A percentile compares a stretch with the other conserved stretches of the same genome.
These are phyloP conservation scores for Anolis apletophallus DNA, from an alignment of 2,797 vertebrate genomes.

Conservation along the genomic window DNA sequence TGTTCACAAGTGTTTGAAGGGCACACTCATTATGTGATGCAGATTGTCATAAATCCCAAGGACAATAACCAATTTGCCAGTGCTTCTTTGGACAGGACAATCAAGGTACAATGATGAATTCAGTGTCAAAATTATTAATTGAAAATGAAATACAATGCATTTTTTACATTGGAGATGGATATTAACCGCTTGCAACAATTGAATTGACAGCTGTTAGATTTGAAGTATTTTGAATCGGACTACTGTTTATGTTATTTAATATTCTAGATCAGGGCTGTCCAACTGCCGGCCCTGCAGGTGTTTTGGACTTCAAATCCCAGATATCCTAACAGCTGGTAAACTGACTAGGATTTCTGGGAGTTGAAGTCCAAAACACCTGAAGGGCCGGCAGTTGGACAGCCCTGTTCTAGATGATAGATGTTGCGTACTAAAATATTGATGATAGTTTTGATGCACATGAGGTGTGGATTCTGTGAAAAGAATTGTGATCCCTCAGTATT, in stretches of 20 bases:
- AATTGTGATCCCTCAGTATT: background rate
- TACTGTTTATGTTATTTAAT: background rate
- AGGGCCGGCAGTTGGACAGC: too few species aligned
- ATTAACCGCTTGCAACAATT: background rate
- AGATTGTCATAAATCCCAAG: conserved; percentile 98
- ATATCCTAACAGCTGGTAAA: too few species aligned
- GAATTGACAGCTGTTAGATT: background rate
- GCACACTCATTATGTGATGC: conserved; percentile 98
- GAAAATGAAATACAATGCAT: background rate
- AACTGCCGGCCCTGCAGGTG: too few species aligned
- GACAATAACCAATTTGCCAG: conserved; percentile 99
- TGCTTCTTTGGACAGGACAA: conserved; percentile 95
- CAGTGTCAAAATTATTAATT: conserved; percentile 7
- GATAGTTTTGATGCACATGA: background rate
- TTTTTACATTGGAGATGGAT: background rate
- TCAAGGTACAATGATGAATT: conserved; percentile 85
- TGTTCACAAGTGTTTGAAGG: conserved; percentile 99
- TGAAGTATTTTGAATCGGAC: background rate
- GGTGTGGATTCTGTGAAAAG: background rate
- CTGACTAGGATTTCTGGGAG: too few species aligned
- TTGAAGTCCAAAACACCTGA: too few species aligned
- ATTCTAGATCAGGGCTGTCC: too few species aligned
- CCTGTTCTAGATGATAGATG: background rate
- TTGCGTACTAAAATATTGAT: background rate
- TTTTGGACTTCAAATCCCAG: too few species aligned